phyloP scores from a whole-genome alignment of 2,888 invertebrate species.

The Brassicogethes aeneus region DNA sequence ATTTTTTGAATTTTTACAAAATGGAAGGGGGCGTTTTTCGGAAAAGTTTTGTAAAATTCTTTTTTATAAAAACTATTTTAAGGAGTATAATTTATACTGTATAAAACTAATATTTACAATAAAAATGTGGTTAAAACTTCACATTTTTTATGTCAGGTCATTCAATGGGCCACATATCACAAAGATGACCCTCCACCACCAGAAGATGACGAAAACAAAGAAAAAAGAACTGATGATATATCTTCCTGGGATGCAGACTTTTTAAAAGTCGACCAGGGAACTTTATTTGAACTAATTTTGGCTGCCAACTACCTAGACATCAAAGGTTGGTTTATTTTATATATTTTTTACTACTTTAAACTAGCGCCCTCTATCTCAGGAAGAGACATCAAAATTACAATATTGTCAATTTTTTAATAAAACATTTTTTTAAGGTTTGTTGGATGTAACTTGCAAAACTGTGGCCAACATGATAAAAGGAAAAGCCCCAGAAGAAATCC shows the following conservation, averaged over 20 bases:
- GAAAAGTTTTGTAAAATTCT: no score
- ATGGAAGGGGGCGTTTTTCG: no score
- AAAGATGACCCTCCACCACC: conserved; percentile 93
- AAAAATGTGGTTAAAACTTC: neutral
- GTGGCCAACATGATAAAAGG: conserved; percentile 98
- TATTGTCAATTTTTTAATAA: no score
- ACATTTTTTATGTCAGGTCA: conserved; percentile 42
- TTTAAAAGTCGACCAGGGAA: conserved; percentile 95
- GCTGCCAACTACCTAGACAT: conserved; percentile 97
- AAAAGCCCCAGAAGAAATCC: conserved; percentile 94
- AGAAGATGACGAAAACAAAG: conserved; percentile 95
- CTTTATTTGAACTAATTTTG: conserved; percentile 90
- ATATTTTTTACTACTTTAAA: no score
- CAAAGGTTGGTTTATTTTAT: no score
- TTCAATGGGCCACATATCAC: conserved; percentile 89
- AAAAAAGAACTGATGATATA: conserved; percentile 98
- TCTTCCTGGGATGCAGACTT: conserved; percentile 99
- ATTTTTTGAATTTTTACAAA: no score
- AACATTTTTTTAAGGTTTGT: no score
- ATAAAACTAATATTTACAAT: no score
- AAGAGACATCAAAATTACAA: no score
- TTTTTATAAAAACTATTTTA: no score
- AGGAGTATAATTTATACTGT: no score
- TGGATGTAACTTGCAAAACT: conserved; percentile 97
- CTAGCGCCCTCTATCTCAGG: no score